phyloP scores from a whole-genome alignment of 2,888 invertebrate genomes.

The Aphrophora alni region DNA sequence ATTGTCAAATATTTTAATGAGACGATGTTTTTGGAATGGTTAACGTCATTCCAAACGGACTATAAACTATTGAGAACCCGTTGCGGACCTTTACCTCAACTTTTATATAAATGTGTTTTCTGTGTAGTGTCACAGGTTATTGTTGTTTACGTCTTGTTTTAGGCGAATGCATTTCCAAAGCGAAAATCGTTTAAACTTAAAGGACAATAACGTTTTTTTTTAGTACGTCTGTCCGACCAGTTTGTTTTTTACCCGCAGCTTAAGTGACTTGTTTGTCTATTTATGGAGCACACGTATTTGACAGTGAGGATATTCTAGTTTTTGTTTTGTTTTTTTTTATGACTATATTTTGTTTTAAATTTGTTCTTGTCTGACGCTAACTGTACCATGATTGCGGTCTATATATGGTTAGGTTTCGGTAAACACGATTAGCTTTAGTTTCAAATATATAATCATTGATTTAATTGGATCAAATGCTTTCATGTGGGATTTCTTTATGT shows the following conservation, averaged over 20 bases:
- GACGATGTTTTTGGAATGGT: neutral
- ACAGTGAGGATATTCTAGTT: neutral
- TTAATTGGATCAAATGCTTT: neutral
- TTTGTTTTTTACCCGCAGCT: neutral
- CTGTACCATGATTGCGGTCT: neutral
- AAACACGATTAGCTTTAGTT: neutral
- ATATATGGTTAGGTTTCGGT: neutral
- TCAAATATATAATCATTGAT: neutral
- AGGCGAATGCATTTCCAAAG: neutral
- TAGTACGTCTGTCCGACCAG: neutral
- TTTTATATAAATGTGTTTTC: neutral
- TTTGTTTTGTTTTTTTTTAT: neutral
- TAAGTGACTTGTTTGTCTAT: neutral
- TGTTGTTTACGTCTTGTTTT: neutral
- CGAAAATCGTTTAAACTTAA: neutral
- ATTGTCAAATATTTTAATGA: slow-evolving; percentile 6
- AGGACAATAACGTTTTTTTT: neutral
- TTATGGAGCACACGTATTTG: neutral
- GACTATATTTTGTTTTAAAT: neutral
- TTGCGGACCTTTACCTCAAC: neutral
- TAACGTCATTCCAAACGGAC: neutral
- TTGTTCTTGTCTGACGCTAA: neutral
- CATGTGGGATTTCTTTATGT: neutral
- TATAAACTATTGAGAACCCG: neutral
- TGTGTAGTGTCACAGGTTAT: neutral